Evolutionary conservation across 2,113 vertebrate genomes (phyloP), one percentile per base, ranked within the genome.

Genomic region (Accipiter cooperii): DNA sequence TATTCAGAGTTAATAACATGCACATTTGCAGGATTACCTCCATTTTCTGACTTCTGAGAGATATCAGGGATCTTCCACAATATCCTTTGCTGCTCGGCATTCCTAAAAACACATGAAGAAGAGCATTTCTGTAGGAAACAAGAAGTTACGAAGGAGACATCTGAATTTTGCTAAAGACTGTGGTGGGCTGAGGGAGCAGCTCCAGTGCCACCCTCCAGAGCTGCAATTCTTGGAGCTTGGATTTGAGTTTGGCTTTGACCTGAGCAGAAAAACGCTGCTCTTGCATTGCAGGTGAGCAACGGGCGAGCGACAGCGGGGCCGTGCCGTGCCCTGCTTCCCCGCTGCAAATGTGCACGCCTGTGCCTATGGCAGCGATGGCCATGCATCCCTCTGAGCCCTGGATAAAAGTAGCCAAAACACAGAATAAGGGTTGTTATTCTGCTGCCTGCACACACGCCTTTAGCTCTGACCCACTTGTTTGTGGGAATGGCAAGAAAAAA

Each of bases 11-110:
- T 28, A 63, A 40, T 6, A 29, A 33, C 2, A 1, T 9, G 80
- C 47, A 10, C 18, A 1, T 63, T 60, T 51, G n/a, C 15, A 31
- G 40, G 28, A 79, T 97, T 98, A 99, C 99, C 99, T 99, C 99
- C 99, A 8, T 99, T 99, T 98, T 99, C 99, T 68, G 99, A 99
- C 97, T 99, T 99, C 97, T 99, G 99, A 13, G 99, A 99, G 98
- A 99, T 99, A 83, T 99, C 99, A 4, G 99, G 99, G 97, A 99
- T 99, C 97, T 99, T 99, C 99, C 99, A 99, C 64, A 99, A 98
- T 98, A 99, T 99, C 98, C 98, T 98, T 94, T 99, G 99, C 88
- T 99, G 99, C 73, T 99, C 99, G 12, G 98, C 96, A 54, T 99
- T 99, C 99, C 99, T 99, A 94, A 96, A 97, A 96, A 89, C 25